Evolutionary conservation across 2,797 vertebrate genomes (phyloP).

Genomic region (Tenualosa thibaudeaui): DNA sequence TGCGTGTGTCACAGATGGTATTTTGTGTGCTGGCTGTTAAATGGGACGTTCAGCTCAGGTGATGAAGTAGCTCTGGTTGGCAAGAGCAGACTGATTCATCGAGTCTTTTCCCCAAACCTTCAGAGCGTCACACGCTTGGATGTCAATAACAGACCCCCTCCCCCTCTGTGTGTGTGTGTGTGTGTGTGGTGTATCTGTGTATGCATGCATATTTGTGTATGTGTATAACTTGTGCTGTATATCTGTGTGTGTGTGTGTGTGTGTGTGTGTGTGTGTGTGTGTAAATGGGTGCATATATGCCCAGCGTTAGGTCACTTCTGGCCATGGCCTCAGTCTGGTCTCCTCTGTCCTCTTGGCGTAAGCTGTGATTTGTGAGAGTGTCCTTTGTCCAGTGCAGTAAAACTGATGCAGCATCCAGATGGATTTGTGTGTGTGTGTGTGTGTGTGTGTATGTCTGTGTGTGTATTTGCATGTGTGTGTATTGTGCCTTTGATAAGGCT

Average conservation of each 20-base stretch:
- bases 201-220: neutral
- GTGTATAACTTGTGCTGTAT: neutral
- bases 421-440: neutral
- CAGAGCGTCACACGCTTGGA: neutral
- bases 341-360: constrained; percentile 26
- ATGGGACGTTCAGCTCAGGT: neutral
- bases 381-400: constrained; percentile 5
- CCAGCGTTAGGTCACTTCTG: constrained; percentile 57
- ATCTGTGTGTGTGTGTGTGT: neutral
- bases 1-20: neutral
- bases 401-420: constrained; percentile 15
- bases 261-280: neutral
- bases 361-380: constrained; percentile 13
- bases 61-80: constrained; percentile 54
- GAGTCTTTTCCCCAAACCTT: neutral
- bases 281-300: neutral
- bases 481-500: neutral
- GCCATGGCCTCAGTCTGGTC: constrained; percentile 48
- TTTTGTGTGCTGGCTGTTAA: neutral
- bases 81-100: constrained; percentile 11
- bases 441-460: neutral
- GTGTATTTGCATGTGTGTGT: neutral
- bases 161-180: neutral
- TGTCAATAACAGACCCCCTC: neutral
- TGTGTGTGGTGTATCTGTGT: neutral